Evolutionary conservation across 2,113 vertebrate species (phyloP), one percentile per base, ranked within the genome.

Genomic region (Tapirus terrestris): DNA sequence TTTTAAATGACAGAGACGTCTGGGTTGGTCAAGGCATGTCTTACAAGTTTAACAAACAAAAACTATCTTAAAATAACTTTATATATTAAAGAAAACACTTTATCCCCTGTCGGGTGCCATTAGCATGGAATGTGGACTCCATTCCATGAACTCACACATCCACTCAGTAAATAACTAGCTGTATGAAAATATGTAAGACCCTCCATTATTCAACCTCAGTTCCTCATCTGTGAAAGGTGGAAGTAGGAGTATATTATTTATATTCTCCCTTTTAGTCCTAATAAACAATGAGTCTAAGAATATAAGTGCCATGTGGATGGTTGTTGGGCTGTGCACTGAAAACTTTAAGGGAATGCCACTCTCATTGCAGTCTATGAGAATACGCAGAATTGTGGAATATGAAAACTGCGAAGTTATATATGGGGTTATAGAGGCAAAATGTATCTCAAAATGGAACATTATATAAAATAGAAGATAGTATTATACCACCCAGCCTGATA

Each of bases 381-480:
- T 23, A 9, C 21, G 3, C 14, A 14, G 20, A 61, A 2, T 31
- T 20, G 6, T 1, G 5, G 8, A 25, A 8, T 21, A n/a, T 3
- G 13, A 92, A 80, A 89, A 8, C 16, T 68, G 4, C 23, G 56
- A 56, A 58, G 31, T 67, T 48, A 33, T 63, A 5, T 2, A 5
- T 53, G n/a, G 23, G 75, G 36, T 72, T 68, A 48, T 31, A 81
- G 3, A 77, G 27, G 31, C 39, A 87, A 88, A 82, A 29, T 14
- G 13, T 3, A 65, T 75, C 48, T 75, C 72, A 91, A 48, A 96
- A 77, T 8, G 31, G 56, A 90, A 65, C 6, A 84, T 48, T 18
- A 60, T 60, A 51, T 75, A 60, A 85, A 96, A 75, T 60, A 16
- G 14, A 91, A 43, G 63, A 51, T 67, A 25, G 11, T 33, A 56